Base-by-base conservation (phyloP, 2,888 invertebrate species). In the Agrypnus murinus region DNA sequence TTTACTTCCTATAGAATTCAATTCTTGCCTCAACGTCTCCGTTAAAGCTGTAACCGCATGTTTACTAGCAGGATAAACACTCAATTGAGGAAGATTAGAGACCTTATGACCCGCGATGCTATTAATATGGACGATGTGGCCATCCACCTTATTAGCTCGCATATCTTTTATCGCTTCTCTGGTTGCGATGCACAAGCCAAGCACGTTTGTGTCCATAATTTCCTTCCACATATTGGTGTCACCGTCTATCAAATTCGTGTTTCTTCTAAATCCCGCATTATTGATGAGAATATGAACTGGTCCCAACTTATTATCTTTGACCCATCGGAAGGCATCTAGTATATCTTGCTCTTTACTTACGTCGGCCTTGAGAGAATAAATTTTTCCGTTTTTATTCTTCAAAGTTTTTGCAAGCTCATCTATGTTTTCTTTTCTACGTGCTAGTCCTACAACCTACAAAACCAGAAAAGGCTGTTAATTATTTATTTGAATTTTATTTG, bases 111-210 rank as follows among this genome's bases (percentile, higher is more conserved):
- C 80, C 5, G 69, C 53, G 0, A 78, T 70, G 66, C 80, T 80
- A 68, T 77, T 79, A 0, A 81, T 74, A 48, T 81, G 75, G 7
- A 81, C 64, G 46, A 81, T 77, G 55, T 81, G 77, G 6, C 79
- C 79, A 38, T 77, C 71, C 4, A 78, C 69, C 17, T 73, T 68
- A 38, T 78, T 74, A 0, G 63, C 70, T 14, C 67, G 73, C 79
- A 81, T 80, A 32, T 74, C 73, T 50, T 69, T 75, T 9, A 80
- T 66, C 2, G 78, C 80, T 60, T 78, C 77, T 43, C 78, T 74
- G 0, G 80, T 79, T 14, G 76, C 73, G 14, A 78, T 76, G 34
- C 73, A 75, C 6, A 80, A 60, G 6, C 76, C 79, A 17, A 77
- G 38, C 3, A 77, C 65, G 70, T 79, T 78, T 6, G 77, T 78